Evolutionary conservation across 2,113 vertebrate species (phyloP), one percentile per base, ranked within the genome.

Genomic region (Hemiscyllium ocellatum): DNA sequence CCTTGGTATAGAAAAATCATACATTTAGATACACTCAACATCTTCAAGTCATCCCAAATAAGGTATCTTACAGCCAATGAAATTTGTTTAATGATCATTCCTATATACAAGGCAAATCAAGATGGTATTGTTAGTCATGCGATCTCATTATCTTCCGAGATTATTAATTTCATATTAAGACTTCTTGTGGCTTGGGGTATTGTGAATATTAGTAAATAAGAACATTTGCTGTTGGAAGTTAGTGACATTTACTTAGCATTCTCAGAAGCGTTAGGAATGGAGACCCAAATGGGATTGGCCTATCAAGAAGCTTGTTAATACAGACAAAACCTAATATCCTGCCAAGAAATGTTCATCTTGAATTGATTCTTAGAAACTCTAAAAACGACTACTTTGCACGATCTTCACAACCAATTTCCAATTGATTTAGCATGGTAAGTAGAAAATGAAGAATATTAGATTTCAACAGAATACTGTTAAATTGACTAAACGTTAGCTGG

Each of bases 311-410:
- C 42, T 47, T 47, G 42, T 1, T 47, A 47, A 47, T 47, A 47
- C 42, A 47, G 42, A 1, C 42, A 47, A 47, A 47, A 47, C 42
- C 0, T 47, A 19, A 93, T 69, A 10, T 17, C 12, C 24, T 69
- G 91, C 91, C 61, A 94, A 69, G 61, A 94, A 94, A 42, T 24
- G 66, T 94, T 69, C 65, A 37, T 94, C 65, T 68, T 42, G 65
- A 94, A 94, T 94, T 66, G 22, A 94, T 68, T 69, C 24, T 37
- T 66, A 66, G 22, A 26, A 69, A 42, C 50, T 89, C 50, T 93
- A 24, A 22, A 94, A 94, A 69, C 66, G 20, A 42, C 50, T 69
- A 3, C 24, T 94, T 94, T 12, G 12, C 66, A 69, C 69, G 69
- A 20, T 69, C 56, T 24, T 94, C 65, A 94, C 91, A 94, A 69